A percentile compares a stretch with the other conserved stretches of the same genome.
Evolutionary conservation across 2,113 vertebrate genomes (phyloP).

Genomic region (Elgaria multicarinata): DNA sequence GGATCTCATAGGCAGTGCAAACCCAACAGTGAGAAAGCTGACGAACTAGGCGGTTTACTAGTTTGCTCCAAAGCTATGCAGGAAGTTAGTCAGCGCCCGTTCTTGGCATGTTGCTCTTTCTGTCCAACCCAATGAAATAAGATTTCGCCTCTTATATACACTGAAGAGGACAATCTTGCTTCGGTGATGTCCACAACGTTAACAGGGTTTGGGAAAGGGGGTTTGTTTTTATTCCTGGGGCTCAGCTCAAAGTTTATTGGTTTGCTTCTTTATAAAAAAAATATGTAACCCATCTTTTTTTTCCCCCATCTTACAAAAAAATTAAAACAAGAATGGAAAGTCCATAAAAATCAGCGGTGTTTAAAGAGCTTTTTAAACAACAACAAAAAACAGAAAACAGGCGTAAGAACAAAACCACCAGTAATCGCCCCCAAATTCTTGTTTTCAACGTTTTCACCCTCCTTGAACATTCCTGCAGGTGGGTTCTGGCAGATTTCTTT

Average conservation of each 20-base stretch:
- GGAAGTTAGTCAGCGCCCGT: not conserved
- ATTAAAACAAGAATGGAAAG: too few relatives aligned
- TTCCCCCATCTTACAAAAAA: not conserved
- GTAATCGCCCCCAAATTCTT: not conserved
- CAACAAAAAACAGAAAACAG: not conserved
- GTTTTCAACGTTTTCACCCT: not conserved
- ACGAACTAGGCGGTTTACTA: not conserved
- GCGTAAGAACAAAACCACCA: not conserved
- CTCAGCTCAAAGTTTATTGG: not conserved
- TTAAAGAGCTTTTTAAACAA: not conserved
- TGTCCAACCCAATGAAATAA: not conserved
- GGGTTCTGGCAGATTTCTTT: not conserved
- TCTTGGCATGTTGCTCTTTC: not conserved
- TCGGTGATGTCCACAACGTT: not conserved
- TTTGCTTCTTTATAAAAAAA: not conserved
- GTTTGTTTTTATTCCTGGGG: not conserved
- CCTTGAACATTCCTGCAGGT: not conserved
- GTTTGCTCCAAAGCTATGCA: not conserved
- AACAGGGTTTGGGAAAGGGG: not conserved
- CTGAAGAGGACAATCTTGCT: not conserved
- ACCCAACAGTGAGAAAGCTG: slow-evolving; percentile 6
- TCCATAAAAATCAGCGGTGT: not conserved
- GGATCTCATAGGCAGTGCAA: not conserved
- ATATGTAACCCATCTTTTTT: not conserved
- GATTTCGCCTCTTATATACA: not conserved